A percentile compares a stretch with the other conserved stretches of the same genome.
These are phyloP conservation scores for Macrobrachium rosenbergii DNA, from an alignment of 1,140 invertebrate genomes.

Conservation along the genomic window DNA sequence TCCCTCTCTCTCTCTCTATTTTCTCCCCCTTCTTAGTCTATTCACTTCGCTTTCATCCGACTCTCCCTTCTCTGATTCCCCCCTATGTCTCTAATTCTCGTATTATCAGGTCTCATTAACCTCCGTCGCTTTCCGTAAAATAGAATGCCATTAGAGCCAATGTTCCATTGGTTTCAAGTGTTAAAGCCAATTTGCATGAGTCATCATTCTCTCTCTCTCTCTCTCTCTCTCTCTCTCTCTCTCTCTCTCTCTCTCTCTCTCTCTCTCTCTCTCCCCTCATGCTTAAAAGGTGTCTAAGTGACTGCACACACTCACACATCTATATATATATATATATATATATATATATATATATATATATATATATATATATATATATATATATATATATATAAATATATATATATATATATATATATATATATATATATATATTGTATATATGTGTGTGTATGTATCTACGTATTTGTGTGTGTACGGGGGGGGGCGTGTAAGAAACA, in stretches of 20 bases:
- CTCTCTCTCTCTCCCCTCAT: neutral
- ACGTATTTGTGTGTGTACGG: too few relatives aligned
- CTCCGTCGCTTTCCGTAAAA: too few relatives aligned
- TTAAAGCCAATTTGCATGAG: neutral
- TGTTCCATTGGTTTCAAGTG: neutral
- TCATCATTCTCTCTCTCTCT: slow-evolving; percentile 23
- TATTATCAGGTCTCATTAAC: too few relatives aligned
- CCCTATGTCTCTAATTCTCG: neutral
- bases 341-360: slow-evolving; percentile 30
- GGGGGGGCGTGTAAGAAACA: too few relatives aligned
- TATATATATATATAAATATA: slow-evolving; percentile 35
- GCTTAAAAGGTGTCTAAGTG: neutral
- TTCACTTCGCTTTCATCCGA: neutral
- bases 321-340: slow-evolving; percentile 9
- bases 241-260: slow-evolving; percentile 20
- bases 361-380: slow-evolving; percentile 37
- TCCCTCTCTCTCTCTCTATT: slow-evolving; percentile 1
- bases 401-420: slow-evolving; percentile 20
- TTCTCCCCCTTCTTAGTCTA: neutral
- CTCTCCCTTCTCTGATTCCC: neutral
- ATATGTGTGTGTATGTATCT: neutral
- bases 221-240: slow-evolving; percentile 26
- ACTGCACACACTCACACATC: neutral
- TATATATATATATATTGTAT: neutral
- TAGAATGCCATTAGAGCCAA: too few relatives aligned